Evolutionary conservation across 1,140 invertebrate genomes (phyloP), one percentile per base, ranked within the genome.

Genomic region (Atopsyche davidsoni): DNA sequence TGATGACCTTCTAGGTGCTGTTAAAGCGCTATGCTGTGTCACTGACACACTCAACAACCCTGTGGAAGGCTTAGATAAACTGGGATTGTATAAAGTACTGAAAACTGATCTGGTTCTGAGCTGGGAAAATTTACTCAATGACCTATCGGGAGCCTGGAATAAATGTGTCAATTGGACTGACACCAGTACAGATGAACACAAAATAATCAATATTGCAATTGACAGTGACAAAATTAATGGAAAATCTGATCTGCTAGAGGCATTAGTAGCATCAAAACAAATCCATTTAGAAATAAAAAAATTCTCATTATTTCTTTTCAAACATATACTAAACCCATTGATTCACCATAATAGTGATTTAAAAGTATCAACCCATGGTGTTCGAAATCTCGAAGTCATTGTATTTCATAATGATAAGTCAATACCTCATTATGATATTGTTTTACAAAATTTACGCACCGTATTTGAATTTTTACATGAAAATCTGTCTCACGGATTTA

Each of bases 401-500:
- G 65, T 75, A 17, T 59, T 51, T 7, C 46, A 69, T 16, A 69
- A 74, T 48, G 64, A 62, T 42, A 71, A 70, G 38, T 62, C 63
- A 35, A 69, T 62, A 41, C 73, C 75, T 16, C 48, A 59, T 25
- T 84, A 84, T 59, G 69, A 75, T 51, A 64, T 69, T 31, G 79
- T 85, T 0, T 76, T 87, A 17, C 53, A 72, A 11, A 79, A 84
- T 62, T 64, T 87, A 22, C 73, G 71, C 48, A 54, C 70, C 31
- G 55, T 86, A 14, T 78, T 86, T 35, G 62, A 76, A 34, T 85
- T 77, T 58, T 61, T 88, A 13, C 52, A 70, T 45, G 66, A 75
- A 46, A 76, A 75, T 62, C 72, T 86, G 36, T 76, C 80, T 58
- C 59, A 80, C 52, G 59, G 64, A 3, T 63, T 79, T 32, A 60